A percentile compares a stretch with the other conserved stretches of the same genome.
Conservation (phyloP, 2,888 invertebrate genomes). For the Folsomia manolachei region DNA sequence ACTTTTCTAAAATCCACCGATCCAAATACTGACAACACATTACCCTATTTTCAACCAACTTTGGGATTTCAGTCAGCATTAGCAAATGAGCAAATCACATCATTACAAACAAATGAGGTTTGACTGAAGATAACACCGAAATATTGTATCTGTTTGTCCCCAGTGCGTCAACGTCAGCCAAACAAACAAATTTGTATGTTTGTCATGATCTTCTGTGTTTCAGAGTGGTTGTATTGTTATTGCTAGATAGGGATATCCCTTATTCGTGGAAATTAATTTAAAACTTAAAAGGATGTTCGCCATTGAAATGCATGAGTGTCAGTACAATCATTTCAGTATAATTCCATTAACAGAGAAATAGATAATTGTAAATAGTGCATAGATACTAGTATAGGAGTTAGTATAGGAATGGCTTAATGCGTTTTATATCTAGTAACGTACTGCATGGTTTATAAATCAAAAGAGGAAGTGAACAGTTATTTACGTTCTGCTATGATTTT, state of each 20-base stretch:
- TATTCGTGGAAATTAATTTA: not conserved
- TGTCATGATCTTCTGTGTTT: not conserved
- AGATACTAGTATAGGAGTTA: too few relatives aligned
- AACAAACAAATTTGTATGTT: not conserved
- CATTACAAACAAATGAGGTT: not conserved
- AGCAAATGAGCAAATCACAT: not conserved
- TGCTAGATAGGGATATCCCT: not conserved
- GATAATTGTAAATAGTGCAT: not conserved
- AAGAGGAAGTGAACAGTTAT: constrained; percentile 23
- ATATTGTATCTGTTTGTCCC: not conserved
- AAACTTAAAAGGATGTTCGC: not conserved
- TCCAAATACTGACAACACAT: too few relatives aligned
- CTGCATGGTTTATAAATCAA: not conserved
- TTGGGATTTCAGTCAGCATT: not conserved
- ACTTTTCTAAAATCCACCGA: too few relatives aligned
- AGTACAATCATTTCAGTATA: too few relatives aligned
- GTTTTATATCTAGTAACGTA: not conserved
- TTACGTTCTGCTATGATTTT: constrained; percentile 9
- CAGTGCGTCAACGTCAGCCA: too few relatives aligned
- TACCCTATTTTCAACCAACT: too few relatives aligned
- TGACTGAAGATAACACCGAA: not conserved
- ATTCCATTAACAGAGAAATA: not conserved
- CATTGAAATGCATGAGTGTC: not conserved
- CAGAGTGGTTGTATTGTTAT: not conserved
- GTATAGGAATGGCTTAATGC: not conserved